Conservation (phyloP, 2,888 invertebrate species). For the Drosophila melanosoma region DNA sequence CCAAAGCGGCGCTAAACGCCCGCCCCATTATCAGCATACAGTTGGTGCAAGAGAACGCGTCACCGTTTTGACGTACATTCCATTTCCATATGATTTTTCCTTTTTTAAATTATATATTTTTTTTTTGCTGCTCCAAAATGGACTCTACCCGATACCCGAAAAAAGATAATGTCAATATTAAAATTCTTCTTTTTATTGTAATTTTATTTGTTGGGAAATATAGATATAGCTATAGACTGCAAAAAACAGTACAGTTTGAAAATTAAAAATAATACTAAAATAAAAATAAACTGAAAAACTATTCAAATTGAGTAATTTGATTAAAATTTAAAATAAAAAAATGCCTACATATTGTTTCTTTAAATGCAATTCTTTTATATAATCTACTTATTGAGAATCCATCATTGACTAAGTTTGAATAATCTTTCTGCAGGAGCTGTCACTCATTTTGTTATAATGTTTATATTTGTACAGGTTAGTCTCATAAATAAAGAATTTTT, state of each 20-base stretch:
- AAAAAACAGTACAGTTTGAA: neutral
- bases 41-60: slow-evolving; percentile 59
- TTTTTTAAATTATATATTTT: neutral
- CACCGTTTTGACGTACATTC: slow-evolving; percentile 55
- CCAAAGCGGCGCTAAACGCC: slow-evolving; percentile 17
- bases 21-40: slow-evolving; percentile 41
- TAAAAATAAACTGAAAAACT: neutral
- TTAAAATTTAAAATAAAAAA: neutral
- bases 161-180: neutral
- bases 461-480: neutral
- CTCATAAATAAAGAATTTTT: neutral
- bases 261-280: neutral
- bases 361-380: neutral
- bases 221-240: neutral
- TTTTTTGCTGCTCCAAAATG: neutral
- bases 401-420: neutral
- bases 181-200: neutral
- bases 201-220: neutral
- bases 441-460: neutral
- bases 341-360: neutral
- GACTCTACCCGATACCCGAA: neutral
- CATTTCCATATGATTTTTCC: slow-evolving; percentile 2
- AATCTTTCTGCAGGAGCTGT: neutral
- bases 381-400: neutral
- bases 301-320: neutral